Base-by-base conservation (phyloP, 2,113 vertebrate species). In the Heliornis fulica region DNA sequence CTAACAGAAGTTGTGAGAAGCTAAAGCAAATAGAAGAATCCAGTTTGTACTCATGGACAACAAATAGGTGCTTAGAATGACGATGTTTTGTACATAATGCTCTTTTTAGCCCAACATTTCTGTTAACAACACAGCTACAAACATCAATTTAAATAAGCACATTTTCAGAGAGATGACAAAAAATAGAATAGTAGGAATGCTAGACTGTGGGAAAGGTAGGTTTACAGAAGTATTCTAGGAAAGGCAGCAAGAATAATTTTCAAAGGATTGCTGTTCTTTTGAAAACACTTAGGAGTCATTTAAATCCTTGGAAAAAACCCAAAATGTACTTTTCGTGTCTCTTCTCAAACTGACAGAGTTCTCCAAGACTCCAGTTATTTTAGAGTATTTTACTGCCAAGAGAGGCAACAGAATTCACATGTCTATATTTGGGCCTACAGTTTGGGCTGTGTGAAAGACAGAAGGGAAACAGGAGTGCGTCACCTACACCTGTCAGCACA, bases 311-410 rank as follows among this genome's bases (percentile, higher is more conserved):
- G 64, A 36, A 76, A 87, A 83, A 74, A 7, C 1, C 13, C 32
- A 17, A 81, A 75, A 14, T 14, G 66, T 7, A 60, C 36, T 76
- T 91, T 83, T 96, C 41, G 34, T 18, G 26, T 83, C 81, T 91
- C 43, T 82, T 89, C 53, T 85, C 70, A 93, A 95, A 72, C 45
- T 93, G 53, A 69, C 40, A 83, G 36, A 90, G 74, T 72, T 89
- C 41, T 83, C 64, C 38, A 57, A 46, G 68, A 66, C 64, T 86
- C 59, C 51, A 34, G 64, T 46, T 11, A 66, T 74, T 91, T 89
- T 41, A 65, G 31, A 93, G 34, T 20, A 90, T 68, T 94, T 90
- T 48, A 79, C 23, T 82, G 82, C 69, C 69, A 93, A 68, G 65
- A 78, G 13, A 71, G 40, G 81, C 65, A 93, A 91, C 2, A 21